These are phyloP conservation scores for Drosophila ambigua DNA, from an alignment of 1,140 invertebrate genomes.

Conservation along the genomic window DNA sequence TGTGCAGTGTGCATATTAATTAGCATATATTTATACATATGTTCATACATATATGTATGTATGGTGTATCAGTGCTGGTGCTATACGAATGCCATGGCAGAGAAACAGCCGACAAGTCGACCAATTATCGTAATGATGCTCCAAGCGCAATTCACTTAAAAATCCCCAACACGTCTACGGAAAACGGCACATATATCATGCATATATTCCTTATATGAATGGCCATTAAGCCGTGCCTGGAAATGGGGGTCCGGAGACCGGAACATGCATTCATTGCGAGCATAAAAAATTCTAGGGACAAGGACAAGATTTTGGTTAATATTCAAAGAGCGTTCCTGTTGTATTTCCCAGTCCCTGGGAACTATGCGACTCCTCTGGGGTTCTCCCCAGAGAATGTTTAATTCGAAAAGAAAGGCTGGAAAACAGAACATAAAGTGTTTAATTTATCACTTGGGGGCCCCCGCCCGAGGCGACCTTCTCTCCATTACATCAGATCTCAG, in stretches of 20 bases:
- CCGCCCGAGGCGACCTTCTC: slow-evolving; percentile 45
- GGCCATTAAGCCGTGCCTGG: slow-evolving; percentile 31
- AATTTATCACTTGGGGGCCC: slow-evolving; percentile 64
- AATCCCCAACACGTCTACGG: slow-evolving; percentile 43
- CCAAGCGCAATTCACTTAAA: slow-evolving; percentile 54
- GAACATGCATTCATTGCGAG: slow-evolving; percentile 45
- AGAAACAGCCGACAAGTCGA: slow-evolving; percentile 8
- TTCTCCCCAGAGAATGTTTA: slow-evolving; percentile 60
- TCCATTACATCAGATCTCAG: slow-evolving; percentile 35
- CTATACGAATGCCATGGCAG: slow-evolving; percentile 1
- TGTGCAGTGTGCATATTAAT: slow-evolving; percentile 68
- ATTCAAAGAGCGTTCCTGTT: slow-evolving; percentile 35
- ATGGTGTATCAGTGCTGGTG: background rate
- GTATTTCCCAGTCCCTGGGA: slow-evolving; percentile 17
- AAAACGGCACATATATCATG: slow-evolving; percentile 39
- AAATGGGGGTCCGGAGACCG: slow-evolving; percentile 30
- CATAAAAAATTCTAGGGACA: slow-evolving; percentile 18
- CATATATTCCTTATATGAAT: slow-evolving; percentile 17
- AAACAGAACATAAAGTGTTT: slow-evolving; percentile 61
- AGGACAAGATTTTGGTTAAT: slow-evolving; percentile 49
- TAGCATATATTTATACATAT: slow-evolving; percentile 48
- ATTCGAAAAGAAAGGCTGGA: slow-evolving; percentile 34
- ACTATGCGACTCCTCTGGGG: slow-evolving; percentile 28
- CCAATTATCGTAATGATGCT: slow-evolving; percentile 64
- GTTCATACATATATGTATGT: background rate